Conservation (phyloP, 1,140 invertebrate species). For the Penaeus japonicus region DNA sequence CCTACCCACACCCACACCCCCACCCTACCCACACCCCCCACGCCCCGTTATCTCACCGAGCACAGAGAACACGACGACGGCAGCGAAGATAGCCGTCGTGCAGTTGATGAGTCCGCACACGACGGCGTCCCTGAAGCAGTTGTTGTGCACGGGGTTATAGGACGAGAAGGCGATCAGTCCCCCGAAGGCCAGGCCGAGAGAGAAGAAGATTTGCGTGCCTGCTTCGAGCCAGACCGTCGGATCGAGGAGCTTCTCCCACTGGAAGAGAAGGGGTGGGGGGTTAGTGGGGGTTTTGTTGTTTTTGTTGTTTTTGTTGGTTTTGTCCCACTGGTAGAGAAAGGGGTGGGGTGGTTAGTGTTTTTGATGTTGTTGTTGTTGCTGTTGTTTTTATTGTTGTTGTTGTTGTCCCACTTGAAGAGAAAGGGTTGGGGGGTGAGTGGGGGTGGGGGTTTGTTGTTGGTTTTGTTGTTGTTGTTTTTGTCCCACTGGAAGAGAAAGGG, state of each 20-base stretch:
- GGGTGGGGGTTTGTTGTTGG: too few relatives aligned
- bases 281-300: too few relatives aligned
- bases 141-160: constrained; percentile 96
- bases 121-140: constrained; percentile 93
- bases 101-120: constrained; percentile 95
- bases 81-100: constrained; percentile 96
- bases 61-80: constrained; percentile 96
- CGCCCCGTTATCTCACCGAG: constrained; percentile 73
- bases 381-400: too few relatives aligned
- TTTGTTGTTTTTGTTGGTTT: too few relatives aligned
- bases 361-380: too few relatives aligned
- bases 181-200: constrained; percentile 92
- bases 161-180: constrained; percentile 94
- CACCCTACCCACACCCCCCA: not conserved
- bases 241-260: constrained; percentile 75
- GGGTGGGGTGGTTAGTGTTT: too few relatives aligned
- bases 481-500: too few relatives aligned
- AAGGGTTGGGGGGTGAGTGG: too few relatives aligned
- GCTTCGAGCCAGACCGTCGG: constrained; percentile 96
- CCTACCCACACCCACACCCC: not conserved
- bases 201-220: constrained; percentile 97
- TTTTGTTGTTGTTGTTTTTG: too few relatives aligned
- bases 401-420: too few relatives aligned
- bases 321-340: too few relatives aligned
- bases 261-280: constrained; percentile 45